Conservation (phyloP, 2,113 vertebrate species). For the Sinocyclocheilus maitianheensis region DNA sequence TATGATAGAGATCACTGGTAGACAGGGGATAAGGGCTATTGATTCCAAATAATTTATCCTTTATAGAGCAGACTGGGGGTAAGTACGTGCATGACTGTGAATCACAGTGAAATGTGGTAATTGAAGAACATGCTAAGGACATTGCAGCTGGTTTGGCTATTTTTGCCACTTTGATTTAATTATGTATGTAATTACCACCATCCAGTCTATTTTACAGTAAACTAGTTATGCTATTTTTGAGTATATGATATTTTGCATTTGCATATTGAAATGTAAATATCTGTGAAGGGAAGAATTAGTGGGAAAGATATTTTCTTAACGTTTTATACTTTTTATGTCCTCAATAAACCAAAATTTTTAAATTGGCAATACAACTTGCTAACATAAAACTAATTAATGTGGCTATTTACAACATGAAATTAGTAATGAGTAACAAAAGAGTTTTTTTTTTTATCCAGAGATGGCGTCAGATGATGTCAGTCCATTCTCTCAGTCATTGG, state of each 20-base stretch:
- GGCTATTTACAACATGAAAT: not conserved
- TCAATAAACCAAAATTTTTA: not conserved
- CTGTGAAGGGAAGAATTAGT: not conserved
- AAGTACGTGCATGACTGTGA: not conserved
- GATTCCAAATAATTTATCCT: constrained; percentile 41
- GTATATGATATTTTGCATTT: not conserved
- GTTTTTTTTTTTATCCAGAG: not conserved
- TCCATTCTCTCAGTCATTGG: not conserved
- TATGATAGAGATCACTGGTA: constrained; percentile 46
- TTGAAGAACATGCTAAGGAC: not conserved
- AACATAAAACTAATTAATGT: not conserved
- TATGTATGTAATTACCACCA: constrained; percentile 45
- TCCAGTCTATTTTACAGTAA: constrained; percentile 39
- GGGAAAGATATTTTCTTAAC: not conserved
- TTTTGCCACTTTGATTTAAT: constrained; percentile 37
- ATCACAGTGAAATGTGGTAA: not conserved
- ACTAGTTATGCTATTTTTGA: constrained; percentile 15
- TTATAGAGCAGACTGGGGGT: not conserved
- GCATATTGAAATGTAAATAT: not conserved
- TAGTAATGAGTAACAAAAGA: not conserved
- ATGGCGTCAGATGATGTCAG: not conserved
- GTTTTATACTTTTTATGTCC: not conserved
- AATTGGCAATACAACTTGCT: not conserved
- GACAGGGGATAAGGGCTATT: constrained; percentile 26
- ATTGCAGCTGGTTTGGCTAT: constrained; percentile 14